Evolutionary conservation across 2,113 vertebrate species (phyloP).

Genomic region (Chlamydotis undulata): DNA sequence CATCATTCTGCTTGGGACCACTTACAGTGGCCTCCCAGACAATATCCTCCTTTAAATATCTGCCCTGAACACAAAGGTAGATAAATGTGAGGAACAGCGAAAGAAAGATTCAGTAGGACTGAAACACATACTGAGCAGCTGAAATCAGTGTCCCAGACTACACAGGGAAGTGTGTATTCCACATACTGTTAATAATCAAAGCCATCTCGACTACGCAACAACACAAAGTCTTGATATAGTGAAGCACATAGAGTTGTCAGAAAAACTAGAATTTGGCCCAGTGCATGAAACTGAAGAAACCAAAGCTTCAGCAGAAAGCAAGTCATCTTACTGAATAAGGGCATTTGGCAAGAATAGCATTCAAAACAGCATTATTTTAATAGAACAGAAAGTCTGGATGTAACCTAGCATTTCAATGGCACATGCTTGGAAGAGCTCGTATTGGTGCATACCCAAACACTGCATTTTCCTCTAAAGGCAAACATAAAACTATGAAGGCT

Average conservation of each 20-base stretch:
- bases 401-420: background rate
- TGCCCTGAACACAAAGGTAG: background rate
- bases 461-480: background rate
- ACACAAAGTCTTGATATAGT: background rate
- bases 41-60: background rate
- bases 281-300: background rate
- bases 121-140: background rate
- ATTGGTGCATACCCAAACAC: background rate
- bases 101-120: background rate
- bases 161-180: background rate
- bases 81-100: background rate
- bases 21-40: background rate
- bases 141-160: background rate
- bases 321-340: background rate
- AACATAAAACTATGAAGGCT: background rate
- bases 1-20: background rate
- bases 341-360: background rate
- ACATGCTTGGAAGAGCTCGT: background rate
- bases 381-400: background rate
- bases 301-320: background rate
- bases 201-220: background rate
- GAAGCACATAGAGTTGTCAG: background rate
- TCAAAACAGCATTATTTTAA: background rate
- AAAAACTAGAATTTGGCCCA: background rate
- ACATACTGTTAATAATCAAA: background rate